phyloP scores from a whole-genome alignment of 2,888 invertebrate genomes.

The Itoplectis maculator region DNA sequence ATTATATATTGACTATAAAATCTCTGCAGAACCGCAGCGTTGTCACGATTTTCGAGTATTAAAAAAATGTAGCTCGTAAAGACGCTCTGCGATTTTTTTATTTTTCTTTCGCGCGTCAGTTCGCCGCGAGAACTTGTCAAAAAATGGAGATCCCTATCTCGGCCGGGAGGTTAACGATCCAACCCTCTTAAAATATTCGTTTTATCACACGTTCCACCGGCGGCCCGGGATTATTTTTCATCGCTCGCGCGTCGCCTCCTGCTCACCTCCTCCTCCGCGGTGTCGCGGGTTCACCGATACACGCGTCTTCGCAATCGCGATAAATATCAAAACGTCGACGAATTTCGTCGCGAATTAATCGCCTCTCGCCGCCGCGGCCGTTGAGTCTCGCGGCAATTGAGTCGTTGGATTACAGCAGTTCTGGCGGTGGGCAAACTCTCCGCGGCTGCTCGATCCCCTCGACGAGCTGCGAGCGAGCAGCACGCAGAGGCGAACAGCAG shows the following conservation, averaged over 20 bases:
- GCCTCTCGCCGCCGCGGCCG: conserved; percentile 65
- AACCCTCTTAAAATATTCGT: conserved; percentile 28
- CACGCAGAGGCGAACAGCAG: too few species aligned
- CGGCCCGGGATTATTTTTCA: conserved; percentile 25
- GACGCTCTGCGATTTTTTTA: neutral
- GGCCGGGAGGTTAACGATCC: neutral
- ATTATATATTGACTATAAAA: too few species aligned
- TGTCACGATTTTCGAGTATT: too few species aligned
- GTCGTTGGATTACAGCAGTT: conserved; percentile 69
- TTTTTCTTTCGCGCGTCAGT: neutral
- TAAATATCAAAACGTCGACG: conserved; percentile 68
- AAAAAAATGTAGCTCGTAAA: too few species aligned
- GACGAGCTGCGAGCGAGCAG: neutral
- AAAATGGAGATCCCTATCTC: neutral
- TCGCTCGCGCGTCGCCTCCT: conserved; percentile 9
- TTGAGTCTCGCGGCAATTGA: too few species aligned
- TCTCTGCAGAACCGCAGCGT: too few species aligned
- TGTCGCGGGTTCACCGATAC: conserved; percentile 1
- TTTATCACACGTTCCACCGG: conserved; percentile 54
- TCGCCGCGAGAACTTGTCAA: neutral
- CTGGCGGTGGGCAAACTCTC: conserved; percentile 74
- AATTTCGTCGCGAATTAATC: conserved; percentile 75
- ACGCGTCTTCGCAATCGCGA: conserved; percentile 50
- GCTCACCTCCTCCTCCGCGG: too few species aligned
- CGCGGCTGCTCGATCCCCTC: conserved; percentile 45